Evolutionary conservation across 2,797 vertebrate genomes (phyloP).

Genomic region (Zalophus californianus): DNA sequence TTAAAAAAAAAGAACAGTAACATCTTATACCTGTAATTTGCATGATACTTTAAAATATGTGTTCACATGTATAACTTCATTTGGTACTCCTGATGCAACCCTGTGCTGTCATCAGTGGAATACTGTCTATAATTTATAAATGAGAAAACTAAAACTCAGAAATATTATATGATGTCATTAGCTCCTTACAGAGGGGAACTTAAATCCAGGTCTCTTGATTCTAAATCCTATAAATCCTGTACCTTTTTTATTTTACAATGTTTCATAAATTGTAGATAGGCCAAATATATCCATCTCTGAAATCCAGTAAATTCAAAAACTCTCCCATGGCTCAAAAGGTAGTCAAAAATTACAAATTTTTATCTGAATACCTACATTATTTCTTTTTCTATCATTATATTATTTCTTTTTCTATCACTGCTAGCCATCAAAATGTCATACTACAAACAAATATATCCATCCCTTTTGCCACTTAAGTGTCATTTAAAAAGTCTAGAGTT

Average conservation of each 20-base stretch:
- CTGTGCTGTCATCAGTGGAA: not conserved
- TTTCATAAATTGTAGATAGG: not conserved
- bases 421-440: constrained; percentile 14
- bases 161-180: not conserved
- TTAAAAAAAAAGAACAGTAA: too few species aligned
- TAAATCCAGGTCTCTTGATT: not conserved
- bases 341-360: not conserved
- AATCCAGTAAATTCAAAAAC: not conserved
- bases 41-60: not conserved
- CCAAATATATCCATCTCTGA: not conserved
- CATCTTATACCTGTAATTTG: not conserved
- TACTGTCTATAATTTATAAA: not conserved
- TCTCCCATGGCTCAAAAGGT: not conserved
- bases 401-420: not conserved
- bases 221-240: not conserved
- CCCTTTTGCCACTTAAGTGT: not conserved
- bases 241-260: not conserved
- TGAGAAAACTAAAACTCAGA: not conserved
- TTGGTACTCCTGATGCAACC: not conserved
- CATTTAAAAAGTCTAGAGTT: not conserved
- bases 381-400: not conserved
- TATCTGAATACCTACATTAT: not conserved
- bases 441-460: not conserved
- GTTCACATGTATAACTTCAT: not conserved
- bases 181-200: not conserved